Base-by-base conservation (phyloP, 2,113 vertebrate species). In the Damaliscus lunatus region DNA sequence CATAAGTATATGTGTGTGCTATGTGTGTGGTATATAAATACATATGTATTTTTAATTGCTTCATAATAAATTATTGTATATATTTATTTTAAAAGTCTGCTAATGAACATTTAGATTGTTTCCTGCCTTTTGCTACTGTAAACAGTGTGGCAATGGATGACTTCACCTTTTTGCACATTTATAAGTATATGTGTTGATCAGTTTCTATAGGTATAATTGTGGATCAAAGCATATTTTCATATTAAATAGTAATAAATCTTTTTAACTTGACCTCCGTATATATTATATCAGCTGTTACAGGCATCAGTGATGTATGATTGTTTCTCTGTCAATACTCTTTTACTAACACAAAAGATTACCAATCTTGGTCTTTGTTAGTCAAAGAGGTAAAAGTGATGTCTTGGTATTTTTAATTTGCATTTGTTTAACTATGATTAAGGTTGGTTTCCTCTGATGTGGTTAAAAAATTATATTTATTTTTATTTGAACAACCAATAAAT, bases 401-500 rank as follows among this genome's bases (percentile, higher is more conserved):
- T 82, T 17, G 23, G 9, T 46, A 29, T 27, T 87, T 91, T 91
- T 90, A 82, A 67, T 83, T 93, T 36, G 3, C 12, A 6, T 74
- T 93, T 85, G 14, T 23, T 62, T 88, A 29, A 55, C 16, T 62
- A 29, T 27, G 33, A 77, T 62, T 87, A 92, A 91, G 17, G n/a
- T 71, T 67, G 7, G 59, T 91, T 90, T 59, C 31, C 81, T 90
- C 36, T 53, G 9, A 77, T 36, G 43, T 55, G 27, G 7, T 93
- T 95, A 64, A 52, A 93, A 96, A 55, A 23, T 36, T 81, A 15
- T 80, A 57, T 52, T 92, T 92, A 55, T 52, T 57, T 94, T 98
- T 89, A 87, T 88, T 77, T 86, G 29, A 88, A 36, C 7, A 85
- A 40, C 78, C 15, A 85, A 31, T 33, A 21, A 80, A 80, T n/a